Conservation (phyloP, 2,113 vertebrate species). For the Hyperopisus bebe region DNA sequence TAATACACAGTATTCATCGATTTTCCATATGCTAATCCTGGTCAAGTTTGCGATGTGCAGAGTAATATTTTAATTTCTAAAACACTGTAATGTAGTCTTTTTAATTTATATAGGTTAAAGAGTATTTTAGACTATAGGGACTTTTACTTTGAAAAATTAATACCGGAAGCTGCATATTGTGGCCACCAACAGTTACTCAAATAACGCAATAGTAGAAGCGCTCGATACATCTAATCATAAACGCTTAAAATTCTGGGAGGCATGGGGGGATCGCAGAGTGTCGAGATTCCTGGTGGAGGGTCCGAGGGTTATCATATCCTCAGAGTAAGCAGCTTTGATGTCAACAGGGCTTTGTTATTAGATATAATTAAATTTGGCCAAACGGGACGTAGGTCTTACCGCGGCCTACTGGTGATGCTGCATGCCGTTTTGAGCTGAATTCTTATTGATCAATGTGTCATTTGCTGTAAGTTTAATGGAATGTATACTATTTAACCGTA, state of each 20-base stretch:
- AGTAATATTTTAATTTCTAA: neutral
- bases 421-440: neutral
- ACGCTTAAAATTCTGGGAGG: constrained; percentile 2
- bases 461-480: neutral
- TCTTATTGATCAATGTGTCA: neutral
- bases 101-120: neutral
- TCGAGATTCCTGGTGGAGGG: constrained; percentile 89
- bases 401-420: constrained; percentile 33
- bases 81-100: neutral
- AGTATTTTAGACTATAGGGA: neutral
- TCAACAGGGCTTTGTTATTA: neutral
- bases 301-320: constrained; percentile 92
- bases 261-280: constrained; percentile 86
- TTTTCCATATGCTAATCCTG: neutral
- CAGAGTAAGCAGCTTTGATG: constrained; percentile 58
- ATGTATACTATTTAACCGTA: neutral
- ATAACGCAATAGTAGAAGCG: neutral
- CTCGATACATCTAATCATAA: neutral
- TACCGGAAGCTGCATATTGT: neutral
- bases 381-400: constrained; percentile 29
- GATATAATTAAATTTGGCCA: neutral
- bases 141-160: constrained; percentile 6
- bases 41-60: neutral
- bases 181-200: neutral
- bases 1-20: neutral